Base-by-base conservation (phyloP, 2,888 invertebrate genomes). In the Melikaiella ostensackeni region DNA sequence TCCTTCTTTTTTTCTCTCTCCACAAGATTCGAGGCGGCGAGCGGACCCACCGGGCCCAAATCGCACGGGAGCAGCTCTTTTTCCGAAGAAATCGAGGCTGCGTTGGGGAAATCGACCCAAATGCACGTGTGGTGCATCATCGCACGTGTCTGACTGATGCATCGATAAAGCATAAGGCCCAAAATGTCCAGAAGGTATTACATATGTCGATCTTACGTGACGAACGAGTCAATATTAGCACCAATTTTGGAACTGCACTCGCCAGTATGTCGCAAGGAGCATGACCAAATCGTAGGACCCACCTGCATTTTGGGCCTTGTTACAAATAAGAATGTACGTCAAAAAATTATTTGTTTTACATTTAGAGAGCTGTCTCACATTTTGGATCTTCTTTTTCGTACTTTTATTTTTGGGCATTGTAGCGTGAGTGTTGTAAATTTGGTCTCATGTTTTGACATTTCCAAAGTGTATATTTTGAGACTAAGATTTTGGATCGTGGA, bases 1-100 rank as follows among this genome's bases (percentile, higher is more conserved):
- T 21, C 38, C 70, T 57, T 78, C 64, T 75, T 75, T 16, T 63
- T 64, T 78, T 74, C 55, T 73, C 64, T 42, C 62, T 74, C 61
- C 30, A 61, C 66, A 64, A 50, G 30, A 70, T 70, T 70, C 70
- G 70, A 30, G 33, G 70, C 50, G 46, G 30, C 50, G 30, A 70
- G 30, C 50, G 30, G 50, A 70, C 50, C 70, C 30, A 70, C 27
- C 6, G 24, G 57, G 24, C 57, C 57, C 57, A 70, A 50, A 46
- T 70, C 46, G 33, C 27, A 70, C 70, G 70, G 70, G 50, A 70
- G 70, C 70, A 50, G 50, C 33, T 70, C 70, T 70, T 70, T 70
- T 70, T 70, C 30, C 70, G 30, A 70, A 24, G 70, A 50, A 70
- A 70, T 70, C n/a, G 70, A 70, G 70, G 70, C 70, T 50, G 30